phyloP scores from a whole-genome alignment of 2,113 vertebrate species.

The Campylorhamphus procurvoides region DNA sequence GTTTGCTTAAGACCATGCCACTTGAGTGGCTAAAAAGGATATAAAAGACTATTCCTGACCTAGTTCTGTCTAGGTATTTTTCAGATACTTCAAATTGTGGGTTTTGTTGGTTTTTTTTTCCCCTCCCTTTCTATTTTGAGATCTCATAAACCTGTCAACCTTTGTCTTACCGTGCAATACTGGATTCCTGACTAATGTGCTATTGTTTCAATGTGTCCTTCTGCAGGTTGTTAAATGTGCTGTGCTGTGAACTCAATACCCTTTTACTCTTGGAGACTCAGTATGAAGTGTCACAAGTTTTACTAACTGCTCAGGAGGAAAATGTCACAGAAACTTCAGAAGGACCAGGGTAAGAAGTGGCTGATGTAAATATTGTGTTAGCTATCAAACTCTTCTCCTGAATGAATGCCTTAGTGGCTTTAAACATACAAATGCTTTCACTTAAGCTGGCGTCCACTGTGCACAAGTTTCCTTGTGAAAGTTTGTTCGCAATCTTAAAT shows the following conservation, averaged over 20 bases:
- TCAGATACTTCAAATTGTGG: neutral
- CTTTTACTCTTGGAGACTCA: slow-evolving; percentile 90
- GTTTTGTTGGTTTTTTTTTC: neutral
- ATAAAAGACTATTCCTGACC: neutral
- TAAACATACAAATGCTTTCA: neutral
- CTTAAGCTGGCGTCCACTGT: neutral
- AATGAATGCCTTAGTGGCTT: neutral
- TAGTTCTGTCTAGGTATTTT: neutral
- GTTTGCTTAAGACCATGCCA: neutral
- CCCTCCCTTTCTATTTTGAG: neutral
- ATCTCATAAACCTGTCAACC: neutral
- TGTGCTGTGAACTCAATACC: slow-evolving; percentile 89
- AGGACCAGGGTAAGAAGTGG: slow-evolving; percentile 72
- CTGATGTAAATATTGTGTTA: neutral
- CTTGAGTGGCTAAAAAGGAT: neutral
- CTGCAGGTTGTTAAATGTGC: slow-evolving; percentile 85
- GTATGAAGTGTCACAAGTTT: slow-evolving; percentile 84
- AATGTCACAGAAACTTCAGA: slow-evolving; percentile 73
- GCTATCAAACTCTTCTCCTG: neutral
- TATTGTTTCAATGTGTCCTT: neutral
- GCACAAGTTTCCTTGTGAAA: neutral
- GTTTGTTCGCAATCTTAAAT: neutral
- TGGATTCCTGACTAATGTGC: neutral
- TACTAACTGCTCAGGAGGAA: slow-evolving; percentile 87
- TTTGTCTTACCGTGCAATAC: neutral